Evolutionary conservation across 2,888 invertebrate genomes (phyloP), one percentile per base, ranked within the genome.

Genomic region (Plebejus anna): DNA sequence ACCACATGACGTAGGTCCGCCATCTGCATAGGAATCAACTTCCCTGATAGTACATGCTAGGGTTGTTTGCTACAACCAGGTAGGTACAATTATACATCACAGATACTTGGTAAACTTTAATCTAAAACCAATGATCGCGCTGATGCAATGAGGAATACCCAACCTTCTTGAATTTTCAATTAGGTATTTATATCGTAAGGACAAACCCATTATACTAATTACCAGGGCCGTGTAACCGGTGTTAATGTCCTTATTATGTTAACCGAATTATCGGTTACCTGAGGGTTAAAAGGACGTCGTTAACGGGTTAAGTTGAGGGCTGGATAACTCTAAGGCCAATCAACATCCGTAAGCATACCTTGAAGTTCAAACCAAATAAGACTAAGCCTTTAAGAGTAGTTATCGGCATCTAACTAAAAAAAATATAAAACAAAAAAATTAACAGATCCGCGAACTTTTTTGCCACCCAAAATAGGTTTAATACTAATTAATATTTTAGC

Each of bases 121-220:
- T 66, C 13, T 13, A 32, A 13, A 9, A 22, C 7, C 28, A 22
- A 9, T 9, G 11, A 32, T 32, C 4, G 11, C 32, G 32, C 28
- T 32, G 32, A 32, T 61, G 61, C 66, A 32, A 32, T 32, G 13
- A 66, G 66, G 66, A 66, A 66, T 66, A 28, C 22, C 61, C 11
- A 61, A 61, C 22, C 7, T 9, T 59, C 28, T 66, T 36, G 66
- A 66, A 36, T 22, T 66, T 32, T 22, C 32, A 32, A 32, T 28
- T 61, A 28, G 28, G 61, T 61, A 61, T 28, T 28, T 28, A 28
- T 61, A 61, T 4, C 4, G 61, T 66, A 36, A 66, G 66, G 32
- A 66, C 32, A 36, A 66, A 36, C 66, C 32, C 13, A 66, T 66
- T 66, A 66, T 66, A 66, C 32, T 32, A 32, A 66, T 66, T 66